Percentiles rank a stretch among this genome's conserved stretches.
Conservation (phyloP, 2,888 invertebrate genomes). For the Latheticus oryzae region DNA sequence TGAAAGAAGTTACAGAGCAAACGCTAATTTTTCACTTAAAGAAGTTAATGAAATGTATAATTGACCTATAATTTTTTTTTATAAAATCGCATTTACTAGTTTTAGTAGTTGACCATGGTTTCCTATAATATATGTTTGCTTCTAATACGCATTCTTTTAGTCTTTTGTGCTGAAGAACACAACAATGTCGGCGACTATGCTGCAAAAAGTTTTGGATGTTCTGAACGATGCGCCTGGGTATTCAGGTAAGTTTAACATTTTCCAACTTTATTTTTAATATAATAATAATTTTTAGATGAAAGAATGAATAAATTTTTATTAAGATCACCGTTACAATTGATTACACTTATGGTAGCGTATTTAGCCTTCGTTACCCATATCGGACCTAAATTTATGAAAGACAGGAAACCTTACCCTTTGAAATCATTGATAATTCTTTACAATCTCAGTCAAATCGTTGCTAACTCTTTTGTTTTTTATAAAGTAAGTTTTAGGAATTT, state of each 20-base stretch:
- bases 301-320: slow-evolving; percentile 22
- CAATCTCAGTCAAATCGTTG: slow-evolving; percentile 72
- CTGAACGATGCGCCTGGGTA: background rate
- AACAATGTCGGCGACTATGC: background rate
- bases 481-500: no score
- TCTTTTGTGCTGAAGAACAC: no score
- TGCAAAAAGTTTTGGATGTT: slow-evolving; percentile 1
- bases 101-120: no score
- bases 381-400: slow-evolving; percentile 73
- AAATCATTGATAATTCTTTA: slow-evolving; percentile 71
- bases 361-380: slow-evolving; percentile 67
- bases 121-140: no score
- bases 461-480: background rate
- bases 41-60: no score
- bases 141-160: no score
- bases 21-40: no score
- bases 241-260: slow-evolving; percentile 1
- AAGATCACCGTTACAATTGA: slow-evolving; percentile 8
- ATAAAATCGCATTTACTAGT: no score
- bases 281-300: slow-evolving; percentile 11
- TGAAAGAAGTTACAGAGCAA: no score
- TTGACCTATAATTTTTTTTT: no score
- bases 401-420: slow-evolving; percentile 70
- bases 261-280: background rate
- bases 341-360: slow-evolving; percentile 55